Evolutionary conservation across 2,888 invertebrate species (phyloP), one percentile per base, ranked within the genome.

Genomic region (Sisyra terminalis): DNA sequence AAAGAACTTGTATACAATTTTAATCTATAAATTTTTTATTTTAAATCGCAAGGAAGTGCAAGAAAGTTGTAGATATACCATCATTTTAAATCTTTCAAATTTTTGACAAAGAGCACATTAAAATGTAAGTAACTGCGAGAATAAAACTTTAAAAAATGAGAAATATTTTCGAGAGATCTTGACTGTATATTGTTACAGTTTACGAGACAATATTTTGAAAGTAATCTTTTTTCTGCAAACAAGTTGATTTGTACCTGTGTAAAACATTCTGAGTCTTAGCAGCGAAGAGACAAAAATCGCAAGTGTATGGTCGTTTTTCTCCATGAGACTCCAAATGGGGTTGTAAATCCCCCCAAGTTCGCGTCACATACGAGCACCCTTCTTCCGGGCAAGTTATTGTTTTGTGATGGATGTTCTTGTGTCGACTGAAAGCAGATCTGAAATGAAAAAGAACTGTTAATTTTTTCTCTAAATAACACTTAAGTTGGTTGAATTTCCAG

Each of bases 391-490:
- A 78, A 48, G 61, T 62, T 57, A 63, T 70, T 43, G 62, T 58
- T 52, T 70, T 71, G 7, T 69, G 70, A 1, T 60, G 61, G 16
- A 64, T 65, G 40, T 65, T 57, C 61, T 69, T 68, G 56, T 79
- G 78, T 49, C 73, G 69, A 45, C 70, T 65, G 6, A 78, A 61
- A 40, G 68, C 65, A 47, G 67, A 66, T 49, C 77, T 78, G 58
- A n/a, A 37, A 14, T 17, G 2, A 3, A 34, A 34, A 34, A 11
- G 15, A 30, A 30, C 8, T 14, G 10, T 37, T 37, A 29, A 30
- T 17, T 39, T 24, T 29, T 11, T 15, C 14, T 13, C 14, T 29
- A 29, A 24, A 24, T 7, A 24, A 5, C 24, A 7, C 24, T 24
- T 24, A 5, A 24, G 3, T 7, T 7, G 24, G 24, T 24, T 24